Evolutionary conservation across 2,888 invertebrate genomes (phyloP).

Genomic region (Agrochola circellaris): DNA sequence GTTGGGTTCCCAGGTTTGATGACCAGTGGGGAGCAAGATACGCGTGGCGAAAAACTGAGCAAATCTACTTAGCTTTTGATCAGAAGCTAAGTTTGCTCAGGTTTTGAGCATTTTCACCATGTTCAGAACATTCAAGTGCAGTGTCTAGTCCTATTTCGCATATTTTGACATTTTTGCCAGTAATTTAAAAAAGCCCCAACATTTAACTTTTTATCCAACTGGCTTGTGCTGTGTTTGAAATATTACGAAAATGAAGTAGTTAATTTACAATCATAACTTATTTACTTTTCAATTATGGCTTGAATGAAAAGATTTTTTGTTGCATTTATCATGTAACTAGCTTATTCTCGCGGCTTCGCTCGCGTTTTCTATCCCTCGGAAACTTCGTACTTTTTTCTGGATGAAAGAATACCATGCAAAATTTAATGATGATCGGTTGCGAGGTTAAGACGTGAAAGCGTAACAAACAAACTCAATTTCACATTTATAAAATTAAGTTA

Average conservation of each 20-base stretch:
- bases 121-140: no score
- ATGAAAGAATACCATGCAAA: no score
- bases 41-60: background rate
- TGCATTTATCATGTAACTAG: background rate
- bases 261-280: background rate
- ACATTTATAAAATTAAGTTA: no score
- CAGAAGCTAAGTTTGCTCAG: background rate
- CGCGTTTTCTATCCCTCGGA: no score
- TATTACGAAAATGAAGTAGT: background rate
- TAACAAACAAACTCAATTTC: no score
- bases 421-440: no score
- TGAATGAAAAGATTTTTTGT: background rate
- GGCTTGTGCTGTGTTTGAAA: background rate
- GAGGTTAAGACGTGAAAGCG: no score
- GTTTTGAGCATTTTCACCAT: no score
- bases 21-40: slow-evolving; percentile 3
- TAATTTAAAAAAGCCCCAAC: background rate
- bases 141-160: background rate
- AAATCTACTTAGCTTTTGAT: background rate
- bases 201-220: background rate
- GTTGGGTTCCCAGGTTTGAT: background rate
- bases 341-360: no score
- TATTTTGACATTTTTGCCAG: no score
- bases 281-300: no score
- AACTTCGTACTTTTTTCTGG: no score